Base-by-base conservation (phyloP, 2,797 vertebrate species). In the Eupleurogrammus muticus region DNA sequence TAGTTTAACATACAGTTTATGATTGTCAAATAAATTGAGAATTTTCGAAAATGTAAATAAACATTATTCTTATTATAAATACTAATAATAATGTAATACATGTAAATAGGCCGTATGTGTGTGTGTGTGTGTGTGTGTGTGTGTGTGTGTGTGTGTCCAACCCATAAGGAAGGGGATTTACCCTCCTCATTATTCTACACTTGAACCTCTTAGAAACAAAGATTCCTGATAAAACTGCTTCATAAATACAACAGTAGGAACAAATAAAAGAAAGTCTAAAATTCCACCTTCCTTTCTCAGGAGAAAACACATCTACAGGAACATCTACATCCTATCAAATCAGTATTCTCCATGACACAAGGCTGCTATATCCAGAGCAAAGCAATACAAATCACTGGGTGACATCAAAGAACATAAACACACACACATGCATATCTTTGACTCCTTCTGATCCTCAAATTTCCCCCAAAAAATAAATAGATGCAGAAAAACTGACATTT, bases 151-250 rank as follows among this genome's bases (percentile, higher is more conserved):
- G 1, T 10, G 10, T 20, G 7, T 12, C 21, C 64, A 28, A 47
- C 64, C 77, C 56, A 12, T 48, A 53, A 79, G 80, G 75, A 80
- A 19, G 60, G 53, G 48, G 73, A 44, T 57, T 80, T 67, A 70
- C 57, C 70, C n/a, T 56, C n/a, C 52, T 71, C 54, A 63, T 81
- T 84, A 80, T 83, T 75, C 62, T 44, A 66, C 76, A 81, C 77
- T 80, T 75, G 64, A 82, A 69, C 75, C 82, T 86, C 59, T 70
- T 55, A 62, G n/a, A 35, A 47, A 51, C 7, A 17, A 59, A 80
- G 44, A 66, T 52, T 66, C 54, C 61, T 62, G 56, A 60, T 55
- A 48, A 81, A 68, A 42, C 70, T 46, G 10, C 50, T 20, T 28
- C 40, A 57, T n/a, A 70, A 34, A 21, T 2, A 52, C 14, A 49